Evolutionary conservation across 2,797 vertebrate genomes (phyloP), one percentile per base, ranked within the genome.

Genomic region (Phrynocephalus guinanensis): DNA sequence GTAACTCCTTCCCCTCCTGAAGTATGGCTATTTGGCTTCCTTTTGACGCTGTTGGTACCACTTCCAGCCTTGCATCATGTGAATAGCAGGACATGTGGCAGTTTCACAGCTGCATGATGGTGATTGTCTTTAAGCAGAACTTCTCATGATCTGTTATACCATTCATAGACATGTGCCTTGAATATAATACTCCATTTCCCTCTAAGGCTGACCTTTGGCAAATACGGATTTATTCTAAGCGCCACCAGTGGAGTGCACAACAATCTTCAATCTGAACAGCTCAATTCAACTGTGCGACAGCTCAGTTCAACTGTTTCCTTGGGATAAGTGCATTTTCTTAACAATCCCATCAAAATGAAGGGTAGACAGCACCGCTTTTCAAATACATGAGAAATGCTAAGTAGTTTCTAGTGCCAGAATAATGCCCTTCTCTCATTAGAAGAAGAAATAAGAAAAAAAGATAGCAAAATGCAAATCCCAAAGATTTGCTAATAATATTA

Each of bases 341-440:
- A 52, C 79, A 50, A 75, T 30, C 28, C 11, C 50, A 48, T 50
- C 18, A 72, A 30, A 80, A 63, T 44, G 30, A 50, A 71, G 26
- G 66, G 33, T 44, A 38, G 52, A 38, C 44, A 80, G 38, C 66
- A 56, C 22, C 1, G 20, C 71, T n/a, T 79, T 60, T n/a, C 68
- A 72, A 18, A 67, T 18, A 77, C 76, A 48, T 66, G 85, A 72
- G 50, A 80, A 86, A 80, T 71, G 30, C 30, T 72, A 80, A 44
- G 10, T 50, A 60, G 6, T 72, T 18, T 44, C 18, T 15, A 70
- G 73, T 72, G 52, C 33, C 7, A 18, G 56, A 84, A 84, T 24
- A 38, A 72, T 77, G 71, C 44, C 67, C 22, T 76, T 76, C 44
- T 28, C 11, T 44, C 18, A 2, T 6, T 13, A 63, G 10, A 72